phyloP scores from a whole-genome alignment of 1,140 invertebrate species.

The Cyrtorhinus lividipennis region DNA sequence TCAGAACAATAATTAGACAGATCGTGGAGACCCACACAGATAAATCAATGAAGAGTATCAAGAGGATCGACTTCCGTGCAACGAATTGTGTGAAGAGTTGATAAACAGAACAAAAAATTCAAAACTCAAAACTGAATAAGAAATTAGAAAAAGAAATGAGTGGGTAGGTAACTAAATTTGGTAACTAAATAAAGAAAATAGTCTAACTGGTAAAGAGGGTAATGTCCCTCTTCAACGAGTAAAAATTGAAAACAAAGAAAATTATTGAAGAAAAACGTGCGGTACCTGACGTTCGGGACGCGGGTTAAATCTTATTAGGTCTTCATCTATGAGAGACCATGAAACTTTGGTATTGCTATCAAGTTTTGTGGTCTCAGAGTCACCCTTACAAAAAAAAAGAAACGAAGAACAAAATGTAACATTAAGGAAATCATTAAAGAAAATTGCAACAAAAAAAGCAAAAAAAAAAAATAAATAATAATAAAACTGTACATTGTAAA shows the following conservation, averaged over 20 bases:
- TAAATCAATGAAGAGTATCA: no score
- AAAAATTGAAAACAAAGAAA: slow-evolving; percentile 20
- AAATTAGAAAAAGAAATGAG: background rate
- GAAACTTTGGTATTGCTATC: slow-evolving; percentile 7
- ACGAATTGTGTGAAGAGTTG: no score
- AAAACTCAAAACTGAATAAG: no score
- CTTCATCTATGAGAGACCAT: slow-evolving; percentile 2
- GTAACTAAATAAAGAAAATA: background rate
- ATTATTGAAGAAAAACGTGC: background rate
- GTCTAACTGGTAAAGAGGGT: background rate
- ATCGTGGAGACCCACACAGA: no score
- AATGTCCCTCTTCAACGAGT: no score
- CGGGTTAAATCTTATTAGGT: background rate
- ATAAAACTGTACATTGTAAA: no score
- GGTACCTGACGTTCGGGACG: background rate
- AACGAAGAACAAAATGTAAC: background rate
- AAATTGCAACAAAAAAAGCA: background rate
- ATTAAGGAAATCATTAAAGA: background rate
- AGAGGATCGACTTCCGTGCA: no score
- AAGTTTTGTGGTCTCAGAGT: slow-evolving; percentile 3
- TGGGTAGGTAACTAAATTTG: background rate
- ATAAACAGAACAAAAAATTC: no score
- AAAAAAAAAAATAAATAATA: background rate
- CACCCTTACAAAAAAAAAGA: slow-evolving; percentile 4
- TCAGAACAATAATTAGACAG: no score